Conservation (phyloP, 2,888 invertebrate species). For the Drosophila stalkeri region DNA sequence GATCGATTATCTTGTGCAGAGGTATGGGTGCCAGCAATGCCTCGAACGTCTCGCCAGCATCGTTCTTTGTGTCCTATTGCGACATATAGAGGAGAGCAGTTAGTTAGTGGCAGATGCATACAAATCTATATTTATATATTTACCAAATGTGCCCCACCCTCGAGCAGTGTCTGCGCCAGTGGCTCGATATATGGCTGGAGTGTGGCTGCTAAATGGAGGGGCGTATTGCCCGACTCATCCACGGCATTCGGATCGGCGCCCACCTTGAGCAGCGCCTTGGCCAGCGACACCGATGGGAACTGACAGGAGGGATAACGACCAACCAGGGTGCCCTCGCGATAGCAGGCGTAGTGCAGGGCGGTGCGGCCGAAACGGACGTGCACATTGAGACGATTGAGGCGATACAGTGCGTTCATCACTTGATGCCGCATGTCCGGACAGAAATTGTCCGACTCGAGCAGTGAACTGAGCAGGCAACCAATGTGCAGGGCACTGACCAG, state of each 20-base stretch:
- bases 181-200: slow-evolving; percentile 89
- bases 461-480: slow-evolving; percentile 90
- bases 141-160: slow-evolving; percentile 89
- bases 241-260: slow-evolving; percentile 93
- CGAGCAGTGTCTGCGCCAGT: slow-evolving; percentile 90
- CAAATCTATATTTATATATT: slow-evolving; percentile 25
- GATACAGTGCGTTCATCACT: slow-evolving; percentile 91
- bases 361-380: slow-evolving; percentile 88
- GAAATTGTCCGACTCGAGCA: slow-evolving; percentile 87
- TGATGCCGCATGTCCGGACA: slow-evolving; percentile 86
- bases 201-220: slow-evolving; percentile 93
- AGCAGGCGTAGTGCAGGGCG: slow-evolving; percentile 93
- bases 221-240: slow-evolving; percentile 94
- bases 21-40: slow-evolving; percentile 88
- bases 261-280: slow-evolving; percentile 91
- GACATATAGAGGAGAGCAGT: background rate
- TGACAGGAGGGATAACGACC: slow-evolving; percentile 89
- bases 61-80: slow-evolving; percentile 88
- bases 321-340: slow-evolving; percentile 90
- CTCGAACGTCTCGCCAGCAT: slow-evolving; percentile 91
- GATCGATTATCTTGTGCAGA: slow-evolving; percentile 89
- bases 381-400: slow-evolving; percentile 90
- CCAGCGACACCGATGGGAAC: slow-evolving; percentile 90
- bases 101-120: background rate
- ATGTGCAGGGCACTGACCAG: slow-evolving; percentile 94